Conservation (phyloP, 2,888 invertebrate species). For the Yponomeuta malinellus region DNA sequence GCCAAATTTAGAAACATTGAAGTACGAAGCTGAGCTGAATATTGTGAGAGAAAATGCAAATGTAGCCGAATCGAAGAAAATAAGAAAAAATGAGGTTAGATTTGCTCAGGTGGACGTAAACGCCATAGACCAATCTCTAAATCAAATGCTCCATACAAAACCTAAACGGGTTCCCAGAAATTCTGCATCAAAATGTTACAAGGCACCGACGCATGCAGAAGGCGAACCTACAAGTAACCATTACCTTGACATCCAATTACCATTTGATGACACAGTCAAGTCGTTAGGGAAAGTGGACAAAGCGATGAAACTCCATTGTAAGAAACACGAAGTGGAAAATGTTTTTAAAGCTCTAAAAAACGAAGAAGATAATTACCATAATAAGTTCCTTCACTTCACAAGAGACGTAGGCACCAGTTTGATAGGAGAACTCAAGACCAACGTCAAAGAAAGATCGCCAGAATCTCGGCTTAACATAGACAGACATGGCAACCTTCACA, state of each 20-base stretch:
- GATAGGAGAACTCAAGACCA: background rate
- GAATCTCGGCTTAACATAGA: background rate
- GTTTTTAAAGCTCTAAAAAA: background rate
- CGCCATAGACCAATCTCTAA: background rate
- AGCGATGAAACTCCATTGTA: background rate
- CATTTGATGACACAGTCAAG: background rate
- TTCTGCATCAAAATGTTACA: background rate
- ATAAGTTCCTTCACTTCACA: background rate
- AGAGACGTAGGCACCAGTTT: background rate
- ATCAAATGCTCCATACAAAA: background rate
- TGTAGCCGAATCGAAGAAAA: background rate
- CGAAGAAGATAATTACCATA: background rate
- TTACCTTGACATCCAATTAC: background rate
- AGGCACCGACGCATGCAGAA: background rate
- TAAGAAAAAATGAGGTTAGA: background rate
- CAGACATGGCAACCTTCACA: background rate
- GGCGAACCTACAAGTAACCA: too few species aligned
- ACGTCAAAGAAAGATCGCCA: background rate
- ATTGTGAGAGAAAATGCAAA: background rate
- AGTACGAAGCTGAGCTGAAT: background rate
- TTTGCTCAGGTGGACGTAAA: background rate
- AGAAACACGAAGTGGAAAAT: background rate
- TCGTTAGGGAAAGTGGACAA: background rate
- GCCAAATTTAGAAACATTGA: too few species aligned
- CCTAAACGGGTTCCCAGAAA: background rate